phyloP scores from a whole-genome alignment of 2,888 invertebrate species.

The Lasioglossum calceatum region DNA sequence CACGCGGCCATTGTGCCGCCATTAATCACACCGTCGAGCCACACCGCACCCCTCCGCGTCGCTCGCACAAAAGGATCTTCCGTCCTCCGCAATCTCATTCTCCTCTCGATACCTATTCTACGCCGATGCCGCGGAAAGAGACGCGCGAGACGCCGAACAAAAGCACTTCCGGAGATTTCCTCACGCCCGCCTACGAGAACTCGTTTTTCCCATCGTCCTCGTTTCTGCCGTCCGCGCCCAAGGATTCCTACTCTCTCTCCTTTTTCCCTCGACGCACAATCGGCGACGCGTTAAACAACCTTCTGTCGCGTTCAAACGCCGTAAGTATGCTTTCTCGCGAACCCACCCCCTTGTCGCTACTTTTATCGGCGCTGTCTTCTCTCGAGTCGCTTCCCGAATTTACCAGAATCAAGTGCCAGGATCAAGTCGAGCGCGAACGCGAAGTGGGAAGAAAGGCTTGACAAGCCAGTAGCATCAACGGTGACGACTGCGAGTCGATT shows the following conservation, averaged over 20 bases:
- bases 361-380: neutral
- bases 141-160: conserved; percentile 41
- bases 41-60: neutral
- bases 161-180: conserved; percentile 58
- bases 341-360: neutral
- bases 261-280: neutral
- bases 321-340: neutral
- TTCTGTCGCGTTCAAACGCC: neutral
- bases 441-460: neutral
- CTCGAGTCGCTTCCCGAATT: neutral
- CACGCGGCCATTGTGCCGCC: conserved; percentile 58
- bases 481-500: neutral
- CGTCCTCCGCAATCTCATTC: conserved; percentile 57
- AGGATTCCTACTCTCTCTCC: conserved; percentile 10
- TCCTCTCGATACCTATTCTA: conserved; percentile 48
- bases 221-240: conserved; percentile 16
- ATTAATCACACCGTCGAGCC: conserved; percentile 50
- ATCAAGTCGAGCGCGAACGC: neutral
- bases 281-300: neutral
- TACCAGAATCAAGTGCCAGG: neutral
- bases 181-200: conserved; percentile 58
- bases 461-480: neutral
- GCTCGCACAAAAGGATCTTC: conserved; percentile 57
- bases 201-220: conserved; percentile 41
- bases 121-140: conserved; percentile 42